Evolutionary conservation across 2,888 invertebrate species (phyloP), one percentile per base, ranked within the genome.

Genomic region (Andrena bucephala): DNA sequence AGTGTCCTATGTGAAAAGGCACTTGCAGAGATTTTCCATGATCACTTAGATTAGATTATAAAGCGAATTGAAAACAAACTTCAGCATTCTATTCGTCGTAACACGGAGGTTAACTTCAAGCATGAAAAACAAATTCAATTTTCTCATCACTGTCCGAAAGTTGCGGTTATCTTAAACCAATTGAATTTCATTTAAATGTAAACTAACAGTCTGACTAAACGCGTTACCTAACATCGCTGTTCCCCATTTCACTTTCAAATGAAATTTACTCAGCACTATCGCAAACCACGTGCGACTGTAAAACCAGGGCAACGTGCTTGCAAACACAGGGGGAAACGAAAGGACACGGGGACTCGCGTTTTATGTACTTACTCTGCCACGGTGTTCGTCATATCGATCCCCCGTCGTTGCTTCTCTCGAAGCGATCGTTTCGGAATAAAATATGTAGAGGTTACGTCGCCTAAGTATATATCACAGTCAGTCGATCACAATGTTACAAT

Each of bases 381-480:
- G 69, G 69, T 63, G 84, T 71, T 76, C 54, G 60, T 66, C 59
- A 63, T 70, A 60, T 69, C 33, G 52, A 60, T 66, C 13, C 29
- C n/a, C 20, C 1, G 13, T 7, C 27, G 24, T 48, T 52, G 54
- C 29, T 31, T 62, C 20, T 2, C 36, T 16, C 10, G 24, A 59
- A 33, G 13, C n/a, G 33, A 57, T 33, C 16, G 7, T 54, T 33
- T 63, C 68, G 65, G 71, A 42, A 27, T 63, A 68, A 62, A 57
- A 69, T 76, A 63, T 73, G 42, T 79, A 74, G 57, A 82, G 62
- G 48, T 82, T 81, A 79, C 42, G 59, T 71, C 16, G 42, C 57
- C 69, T 29, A 52, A n/a, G 24, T 77, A 50, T 80, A 81, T 87
- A 89, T 91, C 91, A 90, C 90, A 90, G 88, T 87, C 63, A 72